These are phyloP conservation scores for Lepilemur septentrionalis DNA, from an alignment of 2,797 vertebrate genomes.

Conservation along the genomic window DNA sequence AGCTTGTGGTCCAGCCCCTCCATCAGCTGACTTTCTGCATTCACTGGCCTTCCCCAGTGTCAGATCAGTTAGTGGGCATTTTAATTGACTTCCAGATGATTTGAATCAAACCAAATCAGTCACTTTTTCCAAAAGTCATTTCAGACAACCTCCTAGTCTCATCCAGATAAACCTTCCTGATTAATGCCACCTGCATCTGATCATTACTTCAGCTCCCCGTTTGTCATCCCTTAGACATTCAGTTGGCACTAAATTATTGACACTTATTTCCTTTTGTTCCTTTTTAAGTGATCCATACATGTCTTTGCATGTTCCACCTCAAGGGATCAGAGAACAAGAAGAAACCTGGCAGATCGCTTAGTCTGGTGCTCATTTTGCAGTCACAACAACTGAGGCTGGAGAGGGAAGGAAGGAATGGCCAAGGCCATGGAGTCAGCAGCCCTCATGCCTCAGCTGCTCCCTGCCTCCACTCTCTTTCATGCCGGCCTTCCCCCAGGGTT, in stretches of 20 bases:
- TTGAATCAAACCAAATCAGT: background rate
- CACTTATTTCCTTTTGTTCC: background rate
- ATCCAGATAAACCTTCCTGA: background rate
- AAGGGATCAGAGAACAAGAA: background rate
- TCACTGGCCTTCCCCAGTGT: background rate
- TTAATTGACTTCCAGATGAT: background rate
- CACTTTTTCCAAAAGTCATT: background rate
- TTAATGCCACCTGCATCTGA: background rate
- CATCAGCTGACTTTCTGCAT: background rate
- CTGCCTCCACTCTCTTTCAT: background rate
- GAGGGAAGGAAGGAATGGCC: background rate
- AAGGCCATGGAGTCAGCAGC: too few species aligned
- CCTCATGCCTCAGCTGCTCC: fast-evolving
- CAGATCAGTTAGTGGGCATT: background rate
- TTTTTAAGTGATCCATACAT: background rate
- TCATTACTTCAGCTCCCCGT: background rate
- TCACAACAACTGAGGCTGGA: background rate
- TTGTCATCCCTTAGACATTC: background rate
- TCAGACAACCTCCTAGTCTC: background rate
- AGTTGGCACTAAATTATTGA: background rate
- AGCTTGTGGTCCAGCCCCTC: too few species aligned
- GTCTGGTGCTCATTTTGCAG: background rate
- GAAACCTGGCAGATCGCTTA: background rate
- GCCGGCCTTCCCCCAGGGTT: too few species aligned
- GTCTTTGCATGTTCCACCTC: background rate